A percentile compares a stretch with the other conserved stretches of the same genome.
phyloP scores from a whole-genome alignment of 2,113 vertebrate species.

The Phalacrocorax brasilianus region DNA sequence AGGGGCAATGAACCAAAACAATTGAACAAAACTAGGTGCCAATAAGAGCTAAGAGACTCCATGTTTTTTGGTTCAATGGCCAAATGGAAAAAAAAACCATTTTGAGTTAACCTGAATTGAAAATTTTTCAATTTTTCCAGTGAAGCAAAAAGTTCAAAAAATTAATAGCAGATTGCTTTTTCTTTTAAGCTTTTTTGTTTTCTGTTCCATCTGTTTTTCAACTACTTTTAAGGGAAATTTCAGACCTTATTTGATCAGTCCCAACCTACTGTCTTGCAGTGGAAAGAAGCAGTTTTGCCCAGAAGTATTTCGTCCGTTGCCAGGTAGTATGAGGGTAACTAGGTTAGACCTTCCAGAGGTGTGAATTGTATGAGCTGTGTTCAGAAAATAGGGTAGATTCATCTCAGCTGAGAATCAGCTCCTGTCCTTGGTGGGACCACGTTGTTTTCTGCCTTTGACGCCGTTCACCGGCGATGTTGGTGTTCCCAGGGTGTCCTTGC shows the following conservation, averaged over 20 bases:
- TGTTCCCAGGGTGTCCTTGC: not conserved
- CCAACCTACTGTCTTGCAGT: not conserved
- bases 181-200: not conserved
- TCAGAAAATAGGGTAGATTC: not conserved
- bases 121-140: conserved; percentile 44
- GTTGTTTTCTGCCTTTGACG: not conserved
- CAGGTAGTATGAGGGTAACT: not conserved
- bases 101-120: conserved; percentile 31
- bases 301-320: fast-evolving
- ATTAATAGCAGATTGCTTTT: conserved; percentile 14
- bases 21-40: not conserved
- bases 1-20: conserved; percentile 10
- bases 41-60: not conserved
- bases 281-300: not conserved
- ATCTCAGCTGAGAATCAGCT: not conserved
- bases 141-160: conserved; percentile 37
- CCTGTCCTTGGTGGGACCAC: not conserved
- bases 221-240: not conserved
- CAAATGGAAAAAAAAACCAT: not conserved
- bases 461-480: fast-evolving
- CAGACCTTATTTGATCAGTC: not conserved
- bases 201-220: not conserved
- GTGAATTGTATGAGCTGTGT: not conserved
- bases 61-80: not conserved
- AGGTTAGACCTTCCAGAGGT: not conserved